Percentiles rank a stretch among this genome's conserved stretches.
These are phyloP conservation scores for Micoletzkya japonica DNA, from an alignment of 2,888 invertebrate genomes.

Conservation along the genomic window DNA sequence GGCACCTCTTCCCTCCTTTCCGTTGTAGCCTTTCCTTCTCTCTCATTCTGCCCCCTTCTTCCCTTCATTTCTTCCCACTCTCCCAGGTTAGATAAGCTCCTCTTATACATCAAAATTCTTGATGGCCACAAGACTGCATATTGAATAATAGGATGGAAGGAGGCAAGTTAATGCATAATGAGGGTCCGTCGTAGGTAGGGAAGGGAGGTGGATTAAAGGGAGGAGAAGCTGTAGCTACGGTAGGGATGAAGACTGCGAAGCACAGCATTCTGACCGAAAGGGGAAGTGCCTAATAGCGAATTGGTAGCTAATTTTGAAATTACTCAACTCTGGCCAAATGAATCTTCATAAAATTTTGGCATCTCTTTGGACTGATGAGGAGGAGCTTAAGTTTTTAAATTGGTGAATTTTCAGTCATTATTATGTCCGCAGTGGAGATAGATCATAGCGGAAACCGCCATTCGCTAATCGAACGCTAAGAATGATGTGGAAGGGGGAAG, in stretches of 20 bases:
- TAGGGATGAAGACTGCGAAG: constrained; percentile 9
- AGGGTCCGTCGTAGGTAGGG: constrained; percentile 22
- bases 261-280: too few species aligned
- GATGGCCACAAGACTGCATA: constrained; percentile 18
- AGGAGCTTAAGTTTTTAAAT: too few species aligned
- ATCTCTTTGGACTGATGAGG: too few species aligned
- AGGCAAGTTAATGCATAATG: constrained; percentile 27
- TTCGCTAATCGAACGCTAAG: too few species aligned
- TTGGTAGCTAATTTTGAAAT: too few species aligned
- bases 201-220: constrained; percentile 6
- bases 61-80: not conserved
- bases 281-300: too few species aligned
- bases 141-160: constrained; percentile 18
- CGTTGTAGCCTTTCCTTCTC: not conserved
- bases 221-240: constrained; percentile 10
- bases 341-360: too few species aligned
- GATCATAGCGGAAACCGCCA: too few species aligned
- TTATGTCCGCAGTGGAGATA: too few species aligned
- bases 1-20: not conserved
- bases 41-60: not conserved
- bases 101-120: not conserved
- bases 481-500: not conserved
- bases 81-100: not conserved
- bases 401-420: too few species aligned
- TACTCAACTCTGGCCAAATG: too few species aligned